Base-by-base conservation (phyloP, 2,888 invertebrate genomes). In the Diploptera punctata region DNA sequence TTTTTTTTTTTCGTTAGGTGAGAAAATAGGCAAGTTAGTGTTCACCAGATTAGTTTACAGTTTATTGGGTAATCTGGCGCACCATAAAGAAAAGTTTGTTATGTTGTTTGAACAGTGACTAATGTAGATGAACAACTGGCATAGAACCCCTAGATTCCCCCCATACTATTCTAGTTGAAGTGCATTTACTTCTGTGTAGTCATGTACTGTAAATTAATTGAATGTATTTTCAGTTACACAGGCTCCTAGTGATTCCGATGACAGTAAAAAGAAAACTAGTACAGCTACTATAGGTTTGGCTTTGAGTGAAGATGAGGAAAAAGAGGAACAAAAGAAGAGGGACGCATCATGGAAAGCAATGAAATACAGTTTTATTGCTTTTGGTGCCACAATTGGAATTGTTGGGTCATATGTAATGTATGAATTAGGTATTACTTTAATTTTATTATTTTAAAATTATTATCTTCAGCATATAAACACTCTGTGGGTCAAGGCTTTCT, bases 261-360 rank as follows among this genome's bases (percentile, higher is more conserved):
- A 29, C 4, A 24, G n/a, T 7, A n/a, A n/a, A n/a, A 57, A 57
- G n/a, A 29, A 57, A 5, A 29, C 3, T 7, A 29, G 57, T 31
- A 57, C 16, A 16, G 24, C 57, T n/a, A 33, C 10, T 10, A 4
- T 52, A 16, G 52, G 1, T 13, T 24, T 24, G 26, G 26, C 57
- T 29, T 5, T n/a, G 26, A 29, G 7, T 29, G 57, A 29, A 5
- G 77, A 86, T 75, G 86, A 88, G 75, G 87, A 81, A 77, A 84
- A 77, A 81, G 87, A 88, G 68, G 82, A 83, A 24, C 79, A 79
- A 31, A 86, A 91, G 78, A 88, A 89, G 78, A 88, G 90, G 79
- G 89, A 91, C 77, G 89, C 89, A 68, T 89, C 91, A 77, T 91
- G 91, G 89, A 88, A 86, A 77, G 86, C 89, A 76, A 92, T 92